These are phyloP conservation scores for Hiodon tergisus DNA, from an alignment of 2,113 vertebrate species.

Conservation along the genomic window DNA sequence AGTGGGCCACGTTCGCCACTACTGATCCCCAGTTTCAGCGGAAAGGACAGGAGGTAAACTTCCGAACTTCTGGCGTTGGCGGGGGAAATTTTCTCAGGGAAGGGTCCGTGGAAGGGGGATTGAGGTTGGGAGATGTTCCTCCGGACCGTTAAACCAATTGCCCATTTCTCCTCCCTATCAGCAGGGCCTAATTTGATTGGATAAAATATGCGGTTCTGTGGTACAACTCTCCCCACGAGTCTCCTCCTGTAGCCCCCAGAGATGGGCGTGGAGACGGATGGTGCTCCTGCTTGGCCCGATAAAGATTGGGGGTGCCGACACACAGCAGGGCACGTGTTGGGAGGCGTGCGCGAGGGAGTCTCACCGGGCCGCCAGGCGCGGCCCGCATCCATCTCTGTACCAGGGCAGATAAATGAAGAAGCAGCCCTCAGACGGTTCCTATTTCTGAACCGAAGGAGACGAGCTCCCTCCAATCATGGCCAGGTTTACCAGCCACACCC, in stretches of 20 bases:
- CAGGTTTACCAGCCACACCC: too few species aligned
- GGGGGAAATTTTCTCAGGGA: background rate
- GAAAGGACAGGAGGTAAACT: background rate
- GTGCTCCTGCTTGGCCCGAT: conserved; percentile 65
- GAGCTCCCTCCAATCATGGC: background rate
- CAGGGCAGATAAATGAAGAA: conserved; percentile 60
- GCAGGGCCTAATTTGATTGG: conserved; percentile 54
- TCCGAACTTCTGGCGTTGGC: background rate
- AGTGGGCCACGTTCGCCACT: background rate
- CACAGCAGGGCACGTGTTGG: conserved; percentile 58
- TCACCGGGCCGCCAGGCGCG: conserved; percentile 47
- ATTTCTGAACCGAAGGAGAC: conserved; percentile 42
- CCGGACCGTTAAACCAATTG: conserved; percentile 54
- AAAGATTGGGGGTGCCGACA: conserved; percentile 57
- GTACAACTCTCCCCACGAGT: background rate
- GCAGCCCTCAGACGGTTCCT: conserved; percentile 48
- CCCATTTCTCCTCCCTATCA: conserved; percentile 44
- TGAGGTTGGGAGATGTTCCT: background rate
- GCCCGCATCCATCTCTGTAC: conserved; percentile 66
- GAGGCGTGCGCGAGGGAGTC: conserved; percentile 53
- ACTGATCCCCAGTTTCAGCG: background rate
- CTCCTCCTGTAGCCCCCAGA: conserved; percentile 11
- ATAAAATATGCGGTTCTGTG: conserved; percentile 50
- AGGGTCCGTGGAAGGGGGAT: too few species aligned
- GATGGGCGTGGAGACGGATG: conserved; percentile 42